These are phyloP conservation scores for Lates japonicus DNA, from an alignment of 2,797 vertebrate species.

Conservation along the genomic window DNA sequence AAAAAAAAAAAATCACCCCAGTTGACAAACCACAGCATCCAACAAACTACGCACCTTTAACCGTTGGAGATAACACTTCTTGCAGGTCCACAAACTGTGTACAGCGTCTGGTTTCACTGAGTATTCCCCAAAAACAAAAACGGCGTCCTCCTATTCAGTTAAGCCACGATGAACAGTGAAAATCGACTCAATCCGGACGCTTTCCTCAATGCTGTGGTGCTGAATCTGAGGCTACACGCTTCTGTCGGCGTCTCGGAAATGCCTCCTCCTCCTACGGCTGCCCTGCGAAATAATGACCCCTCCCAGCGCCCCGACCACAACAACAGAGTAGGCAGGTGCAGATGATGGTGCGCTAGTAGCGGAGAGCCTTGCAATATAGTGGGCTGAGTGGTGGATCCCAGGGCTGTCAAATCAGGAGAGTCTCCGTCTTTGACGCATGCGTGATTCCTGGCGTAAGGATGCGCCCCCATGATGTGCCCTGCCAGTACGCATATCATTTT, in stretches of 20 bases:
- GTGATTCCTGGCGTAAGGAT: slow-evolving; percentile 50
- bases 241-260: slow-evolving; percentile 83
- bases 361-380: slow-evolving; percentile 82
- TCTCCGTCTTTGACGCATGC: slow-evolving; percentile 78
- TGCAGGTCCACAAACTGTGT: slow-evolving; percentile 76
- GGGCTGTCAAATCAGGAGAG: slow-evolving; percentile 78
- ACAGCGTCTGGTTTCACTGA: slow-evolving; percentile 52
- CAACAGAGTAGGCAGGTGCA: slow-evolving; percentile 81
- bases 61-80: slow-evolving; percentile 76
- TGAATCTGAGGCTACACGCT: slow-evolving; percentile 83
- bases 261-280: slow-evolving; percentile 75
- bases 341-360: slow-evolving; percentile 79
- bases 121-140: slow-evolving; percentile 66
- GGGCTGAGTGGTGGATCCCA: slow-evolving; percentile 66
- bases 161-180: slow-evolving; percentile 55
- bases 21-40: slow-evolving; percentile 44
- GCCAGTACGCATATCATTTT: slow-evolving; percentile 22
- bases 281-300: slow-evolving; percentile 87
- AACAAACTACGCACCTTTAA: slow-evolving; percentile 73
- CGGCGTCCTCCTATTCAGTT: slow-evolving; percentile 55
- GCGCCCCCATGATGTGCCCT: slow-evolving; percentile 51
- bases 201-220: slow-evolving; percentile 83
- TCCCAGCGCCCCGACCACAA: slow-evolving; percentile 75
- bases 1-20: slow-evolving; percentile 33
- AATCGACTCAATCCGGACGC: slow-evolving; percentile 78